phyloP scores from a whole-genome alignment of 2,113 vertebrate species.

The Heteronetta atricapilla region DNA sequence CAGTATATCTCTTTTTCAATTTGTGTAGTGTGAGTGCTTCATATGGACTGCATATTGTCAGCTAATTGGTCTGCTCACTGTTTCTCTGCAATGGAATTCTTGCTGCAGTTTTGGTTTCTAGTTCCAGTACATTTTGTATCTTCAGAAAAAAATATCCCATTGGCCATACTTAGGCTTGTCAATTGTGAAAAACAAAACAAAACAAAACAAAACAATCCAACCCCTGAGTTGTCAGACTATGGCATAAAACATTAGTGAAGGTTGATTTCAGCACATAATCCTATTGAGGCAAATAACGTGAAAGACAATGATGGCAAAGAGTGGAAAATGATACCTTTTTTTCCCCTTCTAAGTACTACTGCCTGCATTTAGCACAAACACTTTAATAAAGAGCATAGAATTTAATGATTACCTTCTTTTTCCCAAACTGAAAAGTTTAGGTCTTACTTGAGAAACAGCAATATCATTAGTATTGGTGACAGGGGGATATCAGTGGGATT shows the following conservation, averaged over 20 bases:
- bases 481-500: not conserved
- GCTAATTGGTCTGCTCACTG: not conserved
- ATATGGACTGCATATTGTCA: not conserved
- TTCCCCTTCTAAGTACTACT: not conserved
- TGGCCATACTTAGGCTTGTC: not conserved
- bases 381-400: not conserved
- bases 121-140: not conserved
- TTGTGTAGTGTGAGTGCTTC: accelerated
- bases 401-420: not conserved
- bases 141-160: not conserved
- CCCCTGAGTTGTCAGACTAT: not conserved
- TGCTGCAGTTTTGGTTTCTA: not conserved
- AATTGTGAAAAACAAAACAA: not conserved
- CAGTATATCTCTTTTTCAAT: not conserved
- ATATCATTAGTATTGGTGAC: not conserved
- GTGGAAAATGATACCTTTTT: not conserved
- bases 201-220: not conserved
- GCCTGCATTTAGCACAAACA: not conserved
- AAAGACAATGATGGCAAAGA: not conserved
- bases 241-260: not conserved
- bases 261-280: not conserved
- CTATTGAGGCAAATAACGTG: not conserved
- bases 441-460: not conserved
- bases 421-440: not conserved
- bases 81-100: not conserved